A percentile compares a stretch with the other conserved stretches of the same genome.
Conservation (phyloP, 2,888 invertebrate genomes). For the Drosophila mayaguana region DNA sequence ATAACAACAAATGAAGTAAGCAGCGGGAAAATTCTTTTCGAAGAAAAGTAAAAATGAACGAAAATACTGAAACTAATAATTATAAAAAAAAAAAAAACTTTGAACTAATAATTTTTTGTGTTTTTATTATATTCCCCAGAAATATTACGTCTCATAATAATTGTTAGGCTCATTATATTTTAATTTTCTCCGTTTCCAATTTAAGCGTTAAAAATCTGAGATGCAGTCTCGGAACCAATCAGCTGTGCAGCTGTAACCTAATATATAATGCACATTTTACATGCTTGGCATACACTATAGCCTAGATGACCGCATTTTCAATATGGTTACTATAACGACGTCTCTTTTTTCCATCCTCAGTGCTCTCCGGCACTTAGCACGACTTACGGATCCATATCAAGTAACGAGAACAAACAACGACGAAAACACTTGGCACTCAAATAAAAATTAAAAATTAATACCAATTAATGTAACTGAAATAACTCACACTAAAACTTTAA, state of each 20-base stretch:
- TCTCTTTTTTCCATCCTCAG: constrained; percentile 31
- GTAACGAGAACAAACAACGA: constrained; percentile 50
- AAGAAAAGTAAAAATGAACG: background rate
- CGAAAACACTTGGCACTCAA: background rate
- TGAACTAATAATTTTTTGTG: background rate
- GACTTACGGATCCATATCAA: constrained; percentile 54
- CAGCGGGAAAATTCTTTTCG: background rate
- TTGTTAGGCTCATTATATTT: background rate
- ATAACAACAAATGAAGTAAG: constrained; percentile 4
- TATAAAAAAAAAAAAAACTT: background rate
- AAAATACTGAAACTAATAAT: background rate
- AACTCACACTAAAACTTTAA: constrained; percentile 24
- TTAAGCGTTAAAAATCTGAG: constrained; percentile 15
- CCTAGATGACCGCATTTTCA: constrained; percentile 55
- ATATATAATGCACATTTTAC: constrained; percentile 32
- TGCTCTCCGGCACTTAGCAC: constrained; percentile 35
- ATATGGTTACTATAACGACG: constrained; percentile 27
- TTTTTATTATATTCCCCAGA: background rate
- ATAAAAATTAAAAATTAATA: constrained; percentile 13
- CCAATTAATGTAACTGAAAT: constrained; percentile 51
- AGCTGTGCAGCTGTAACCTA: constrained; percentile 55
- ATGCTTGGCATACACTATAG: constrained; percentile 19
- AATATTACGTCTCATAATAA: background rate
- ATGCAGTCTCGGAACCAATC: constrained; percentile 46
- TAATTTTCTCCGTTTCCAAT: constrained; percentile 3